A percentile compares a stretch with the other conserved stretches of the same genome.
These are phyloP conservation scores for Cyanocitta stelleri DNA, from an alignment of 2,113 vertebrate genomes.

Conservation along the genomic window DNA sequence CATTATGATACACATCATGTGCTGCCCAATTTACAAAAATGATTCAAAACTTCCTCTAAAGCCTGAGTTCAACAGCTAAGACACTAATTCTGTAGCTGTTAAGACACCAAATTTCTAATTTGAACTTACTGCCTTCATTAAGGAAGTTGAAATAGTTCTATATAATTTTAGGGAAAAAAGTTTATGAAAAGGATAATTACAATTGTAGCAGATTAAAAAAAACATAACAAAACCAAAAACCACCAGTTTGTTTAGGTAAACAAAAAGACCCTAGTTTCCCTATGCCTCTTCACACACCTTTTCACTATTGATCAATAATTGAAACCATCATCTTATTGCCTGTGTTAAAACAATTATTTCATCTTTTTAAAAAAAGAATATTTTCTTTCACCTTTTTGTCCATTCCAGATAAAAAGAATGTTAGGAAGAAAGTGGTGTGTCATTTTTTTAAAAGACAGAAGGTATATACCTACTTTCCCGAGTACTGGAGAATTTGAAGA, in stretches of 20 bases:
- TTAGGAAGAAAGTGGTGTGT: neutral
- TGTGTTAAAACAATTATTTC: neutral
- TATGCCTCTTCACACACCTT: neutral
- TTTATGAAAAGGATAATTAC: neutral
- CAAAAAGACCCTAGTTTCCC: neutral
- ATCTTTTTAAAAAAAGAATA: neutral
- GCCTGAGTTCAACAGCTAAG: neutral
- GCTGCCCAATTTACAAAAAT: neutral
- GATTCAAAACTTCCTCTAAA: neutral
- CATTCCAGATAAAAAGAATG: neutral
- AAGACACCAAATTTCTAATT: neutral
- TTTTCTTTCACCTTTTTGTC: neutral
- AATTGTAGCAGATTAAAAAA: neutral
- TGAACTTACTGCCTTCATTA: neutral
- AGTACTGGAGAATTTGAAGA: neutral
- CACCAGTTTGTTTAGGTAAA: neutral
- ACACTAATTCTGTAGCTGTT: neutral
- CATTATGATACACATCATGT: neutral
- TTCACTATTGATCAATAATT: neutral
- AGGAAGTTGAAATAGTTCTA: neutral
- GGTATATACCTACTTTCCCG: neutral
- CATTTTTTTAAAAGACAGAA: neutral
- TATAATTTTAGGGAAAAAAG: neutral
- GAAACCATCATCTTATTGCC: neutral
- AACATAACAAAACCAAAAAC: fast-evolving